Evolutionary conservation across 1,140 invertebrate species (phyloP).

Genomic region (Megalopta genalis): DNA sequence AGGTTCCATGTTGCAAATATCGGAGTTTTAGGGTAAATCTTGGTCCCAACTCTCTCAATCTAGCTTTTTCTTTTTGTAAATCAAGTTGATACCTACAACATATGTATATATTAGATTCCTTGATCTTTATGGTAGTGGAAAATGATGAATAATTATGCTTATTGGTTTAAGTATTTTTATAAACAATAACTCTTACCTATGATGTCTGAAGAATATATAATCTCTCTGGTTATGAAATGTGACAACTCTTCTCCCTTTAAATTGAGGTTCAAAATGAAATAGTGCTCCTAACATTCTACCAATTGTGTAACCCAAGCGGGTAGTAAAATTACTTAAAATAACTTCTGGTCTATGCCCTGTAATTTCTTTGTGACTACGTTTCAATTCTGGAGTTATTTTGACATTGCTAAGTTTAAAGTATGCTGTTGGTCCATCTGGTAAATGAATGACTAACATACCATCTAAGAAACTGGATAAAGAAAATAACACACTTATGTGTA

Average conservation of each 20-base stretch:
- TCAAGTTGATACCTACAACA: constrained; percentile 93
- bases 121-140: not conserved
- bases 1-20: constrained; percentile 97
- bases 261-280: constrained; percentile 98
- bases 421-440: constrained; percentile 97
- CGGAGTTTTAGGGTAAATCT: constrained; percentile 95
- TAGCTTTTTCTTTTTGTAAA: constrained; percentile 87
- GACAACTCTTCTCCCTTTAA: constrained; percentile 93
- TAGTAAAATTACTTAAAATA: constrained; percentile 97
- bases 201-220: constrained; percentile 99
- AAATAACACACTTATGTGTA: constrained; percentile 24
- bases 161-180: not conserved
- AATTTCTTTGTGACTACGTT: constrained; percentile 88
- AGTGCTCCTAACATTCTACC: constrained; percentile 96
- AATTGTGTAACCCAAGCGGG: constrained; percentile 93
- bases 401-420: constrained; percentile 91
- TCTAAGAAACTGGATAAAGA: constrained; percentile 78
- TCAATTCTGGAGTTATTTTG: constrained; percentile 89
- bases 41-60: constrained; percentile 96
- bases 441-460: constrained; percentile 94
- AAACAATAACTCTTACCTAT: constrained; percentile 84
- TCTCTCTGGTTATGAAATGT: constrained; percentile 99
- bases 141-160: not conserved
- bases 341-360: constrained; percentile 95
- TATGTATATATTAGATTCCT: not conserved